Percentiles rank a stretch among this genome's conserved stretches.
These are phyloP conservation scores for Talpa occidentalis DNA, from an alignment of 2,113 vertebrate species.

Conservation along the genomic window DNA sequence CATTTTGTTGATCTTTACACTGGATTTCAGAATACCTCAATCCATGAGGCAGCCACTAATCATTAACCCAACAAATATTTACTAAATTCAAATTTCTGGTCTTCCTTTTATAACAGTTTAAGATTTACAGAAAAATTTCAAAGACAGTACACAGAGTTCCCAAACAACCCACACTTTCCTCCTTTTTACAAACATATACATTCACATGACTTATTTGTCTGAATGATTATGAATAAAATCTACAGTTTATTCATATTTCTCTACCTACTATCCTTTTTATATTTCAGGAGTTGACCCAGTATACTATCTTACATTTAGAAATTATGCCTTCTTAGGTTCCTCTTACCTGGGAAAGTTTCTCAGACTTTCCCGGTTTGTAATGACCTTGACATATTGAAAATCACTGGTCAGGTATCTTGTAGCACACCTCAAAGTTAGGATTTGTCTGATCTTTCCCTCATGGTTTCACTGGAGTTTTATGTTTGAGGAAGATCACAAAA, in stretches of 20 bases:
- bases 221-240: background rate
- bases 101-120: background rate
- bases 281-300: background rate
- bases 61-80: background rate
- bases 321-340: background rate
- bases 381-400: background rate
- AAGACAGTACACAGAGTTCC: background rate
- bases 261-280: background rate
- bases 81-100: background rate
- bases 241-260: background rate
- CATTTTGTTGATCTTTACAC: background rate
- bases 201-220: background rate
- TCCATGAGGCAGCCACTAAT: background rate
- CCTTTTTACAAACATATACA: background rate
- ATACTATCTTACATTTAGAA: background rate
- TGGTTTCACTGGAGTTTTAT: constrained; percentile 4
- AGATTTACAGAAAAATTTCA: background rate
- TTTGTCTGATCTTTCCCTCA: background rate
- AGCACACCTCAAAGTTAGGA: constrained; percentile 22
- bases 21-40: background rate
- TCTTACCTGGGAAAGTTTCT: background rate
- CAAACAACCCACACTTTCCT: background rate
- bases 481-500: background rate
- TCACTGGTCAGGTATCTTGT: background rate
- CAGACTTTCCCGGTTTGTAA: background rate